Conservation (phyloP, 2,113 vertebrate species). For the Pampusana beccarii region DNA sequence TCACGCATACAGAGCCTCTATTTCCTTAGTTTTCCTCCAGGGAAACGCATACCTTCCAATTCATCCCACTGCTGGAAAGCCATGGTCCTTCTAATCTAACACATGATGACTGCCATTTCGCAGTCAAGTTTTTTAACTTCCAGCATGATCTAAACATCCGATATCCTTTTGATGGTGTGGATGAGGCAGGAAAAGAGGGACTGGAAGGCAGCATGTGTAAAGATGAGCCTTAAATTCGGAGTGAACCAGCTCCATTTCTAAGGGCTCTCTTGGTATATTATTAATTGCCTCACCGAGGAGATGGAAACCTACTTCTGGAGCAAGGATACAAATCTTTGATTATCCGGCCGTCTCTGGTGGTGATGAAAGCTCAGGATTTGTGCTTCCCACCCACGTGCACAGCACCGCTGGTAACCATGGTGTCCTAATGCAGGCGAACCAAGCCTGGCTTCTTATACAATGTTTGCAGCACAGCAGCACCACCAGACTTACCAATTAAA, state of each 20-base stretch:
- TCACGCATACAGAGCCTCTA: neutral
- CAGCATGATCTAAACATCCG: neutral
- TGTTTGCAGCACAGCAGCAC: neutral
- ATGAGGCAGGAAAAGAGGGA: neutral
- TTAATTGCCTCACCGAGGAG: neutral
- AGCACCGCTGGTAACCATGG: constrained; percentile 9
- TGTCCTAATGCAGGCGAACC: rapidly evolving
- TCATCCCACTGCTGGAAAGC: neutral
- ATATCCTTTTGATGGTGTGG: neutral
- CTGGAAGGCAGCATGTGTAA: rapidly evolving
- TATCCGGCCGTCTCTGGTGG: neutral
- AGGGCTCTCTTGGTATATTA: neutral
- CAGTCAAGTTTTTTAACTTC: neutral
- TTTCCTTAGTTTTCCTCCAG: neutral
- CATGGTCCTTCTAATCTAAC: neutral
- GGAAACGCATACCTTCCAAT: neutral
- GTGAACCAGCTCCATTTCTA: neutral
- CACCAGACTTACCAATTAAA: constrained; percentile 21
- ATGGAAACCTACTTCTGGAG: neutral
- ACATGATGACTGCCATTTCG: neutral
- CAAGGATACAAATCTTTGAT: neutral
- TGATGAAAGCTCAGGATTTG: neutral
- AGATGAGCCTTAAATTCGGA: neutral
- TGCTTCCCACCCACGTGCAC: neutral
- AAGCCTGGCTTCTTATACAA: neutral